These are phyloP conservation scores for Phallusia fumigata DNA, from an alignment of 23 tunicate species.

Conservation along the genomic window DNA sequence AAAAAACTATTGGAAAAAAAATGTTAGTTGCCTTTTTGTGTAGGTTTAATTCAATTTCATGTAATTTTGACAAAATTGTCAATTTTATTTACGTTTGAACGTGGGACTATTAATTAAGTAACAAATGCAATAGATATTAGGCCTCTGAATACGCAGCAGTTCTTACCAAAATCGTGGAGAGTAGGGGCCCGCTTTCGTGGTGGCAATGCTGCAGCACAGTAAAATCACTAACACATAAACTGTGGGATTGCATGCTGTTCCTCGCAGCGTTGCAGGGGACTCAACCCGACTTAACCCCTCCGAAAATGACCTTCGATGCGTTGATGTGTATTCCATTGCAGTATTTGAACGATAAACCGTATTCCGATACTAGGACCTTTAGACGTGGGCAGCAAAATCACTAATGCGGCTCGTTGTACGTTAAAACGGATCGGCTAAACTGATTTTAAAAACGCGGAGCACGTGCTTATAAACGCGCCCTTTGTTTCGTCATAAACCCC, in stretches of 20 bases:
- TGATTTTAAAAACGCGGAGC: background rate
- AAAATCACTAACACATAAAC: background rate
- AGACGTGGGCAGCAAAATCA: background rate
- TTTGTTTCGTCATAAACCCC: background rate
- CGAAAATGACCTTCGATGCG: background rate
- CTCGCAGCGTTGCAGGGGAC: background rate
- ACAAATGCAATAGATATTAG: too few species aligned
- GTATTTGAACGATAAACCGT: background rate
- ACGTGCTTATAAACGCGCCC: background rate
- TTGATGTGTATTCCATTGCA: background rate
- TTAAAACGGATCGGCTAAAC: background rate
- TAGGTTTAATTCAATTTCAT: too few species aligned
- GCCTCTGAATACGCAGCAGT: too few species aligned
- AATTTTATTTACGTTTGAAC: too few species aligned
- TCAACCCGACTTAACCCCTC: background rate
- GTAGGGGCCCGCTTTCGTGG: background rate
- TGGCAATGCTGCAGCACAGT: background rate
- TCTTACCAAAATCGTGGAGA: constrained; percentile 1
- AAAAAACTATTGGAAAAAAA: too few species aligned
- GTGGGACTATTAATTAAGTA: too few species aligned
- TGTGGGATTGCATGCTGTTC: background rate
- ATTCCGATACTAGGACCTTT: background rate
- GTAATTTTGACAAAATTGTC: too few species aligned
- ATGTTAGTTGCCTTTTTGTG: too few species aligned
- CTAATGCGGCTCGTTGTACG: background rate